A percentile compares a stretch with the other conserved stretches of the same genome.
These are phyloP conservation scores for Eulemur coronatus DNA, from an alignment of 2,797 vertebrate genomes.

Conservation along the genomic window DNA sequence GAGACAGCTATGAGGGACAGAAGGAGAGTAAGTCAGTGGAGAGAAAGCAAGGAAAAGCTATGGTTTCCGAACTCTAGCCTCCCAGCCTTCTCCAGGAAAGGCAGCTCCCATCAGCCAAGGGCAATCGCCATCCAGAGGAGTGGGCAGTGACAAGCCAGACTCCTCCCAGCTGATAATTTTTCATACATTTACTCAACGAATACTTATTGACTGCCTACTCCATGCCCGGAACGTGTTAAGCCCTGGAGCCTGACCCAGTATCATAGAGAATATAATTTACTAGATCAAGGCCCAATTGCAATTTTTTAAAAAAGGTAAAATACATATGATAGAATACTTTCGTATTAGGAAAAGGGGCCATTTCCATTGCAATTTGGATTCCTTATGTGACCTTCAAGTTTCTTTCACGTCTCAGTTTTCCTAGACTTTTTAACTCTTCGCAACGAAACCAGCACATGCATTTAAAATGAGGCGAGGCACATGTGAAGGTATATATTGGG, in stretches of 20 bases:
- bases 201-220: background rate
- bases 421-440: constrained; percentile 39
- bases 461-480: background rate
- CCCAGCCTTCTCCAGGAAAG: background rate
- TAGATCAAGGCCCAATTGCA: background rate
- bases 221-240: background rate
- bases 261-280: background rate
- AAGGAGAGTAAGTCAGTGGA: background rate
- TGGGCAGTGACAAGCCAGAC: background rate
- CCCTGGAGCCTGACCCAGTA: background rate
- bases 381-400: background rate
- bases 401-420: constrained; percentile 34
- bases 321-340: background rate
- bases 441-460: background rate
- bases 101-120: background rate
- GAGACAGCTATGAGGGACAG: background rate
- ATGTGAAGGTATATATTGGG: background rate
- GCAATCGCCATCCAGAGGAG: background rate
- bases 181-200: background rate
- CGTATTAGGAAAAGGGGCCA: background rate
- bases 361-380: constrained; percentile 22
- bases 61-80: background rate
- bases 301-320: background rate
- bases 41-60: background rate
- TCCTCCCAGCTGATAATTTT: background rate